Evolutionary conservation across 1,140 invertebrate species (phyloP), one percentile per base, ranked within the genome.

Genomic region (Eurosta solidaginis): DNA sequence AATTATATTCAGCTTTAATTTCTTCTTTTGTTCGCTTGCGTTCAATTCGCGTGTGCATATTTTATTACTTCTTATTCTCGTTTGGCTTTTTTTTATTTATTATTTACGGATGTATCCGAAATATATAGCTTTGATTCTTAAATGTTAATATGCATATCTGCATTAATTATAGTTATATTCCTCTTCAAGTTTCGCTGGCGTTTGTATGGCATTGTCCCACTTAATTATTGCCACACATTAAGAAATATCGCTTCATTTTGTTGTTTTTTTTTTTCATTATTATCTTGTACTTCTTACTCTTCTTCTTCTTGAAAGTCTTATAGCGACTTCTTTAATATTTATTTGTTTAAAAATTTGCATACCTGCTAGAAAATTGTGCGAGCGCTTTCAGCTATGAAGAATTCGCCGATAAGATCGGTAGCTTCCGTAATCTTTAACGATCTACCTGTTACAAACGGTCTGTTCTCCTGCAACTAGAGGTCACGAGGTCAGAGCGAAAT

Each of bases 201-300:
- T 68, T 68, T 20, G 17, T 68, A 33, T 68, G 59, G 40, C 59
- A 68, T 68, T 68, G 59, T 68, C 59, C 59, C 59, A 36, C 33
- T 68, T 68, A 40, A 68, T 20, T 9, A n/a, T 68, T 68, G 36
- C 59, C 17, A 68, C 59, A 68, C 20, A 68, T 68, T n/a, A 33
- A 68, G 59, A 68, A 68, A 33, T 40, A 68, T 42, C 33, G 22
- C 59, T 33, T 36, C 40, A 40, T 12, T 54, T 54, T 27, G 22
- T 54, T 54, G 22, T 54, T 54, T 7, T 27, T 52, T 22, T 22
- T 63, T 63, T 33, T 17, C 22, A 22, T 20, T 5, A 33, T 29
- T 63, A 33, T 3, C n/a, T 63, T 63, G 22, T 68, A 27, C 40
- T 42, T 68, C 4, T 20, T 25, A 29, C 5, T 54, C 33, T 54